A percentile compares a stretch with the other conserved stretches of the same genome.
Conservation (phyloP, 2,888 invertebrate genomes). For the Resseliella maxima region DNA sequence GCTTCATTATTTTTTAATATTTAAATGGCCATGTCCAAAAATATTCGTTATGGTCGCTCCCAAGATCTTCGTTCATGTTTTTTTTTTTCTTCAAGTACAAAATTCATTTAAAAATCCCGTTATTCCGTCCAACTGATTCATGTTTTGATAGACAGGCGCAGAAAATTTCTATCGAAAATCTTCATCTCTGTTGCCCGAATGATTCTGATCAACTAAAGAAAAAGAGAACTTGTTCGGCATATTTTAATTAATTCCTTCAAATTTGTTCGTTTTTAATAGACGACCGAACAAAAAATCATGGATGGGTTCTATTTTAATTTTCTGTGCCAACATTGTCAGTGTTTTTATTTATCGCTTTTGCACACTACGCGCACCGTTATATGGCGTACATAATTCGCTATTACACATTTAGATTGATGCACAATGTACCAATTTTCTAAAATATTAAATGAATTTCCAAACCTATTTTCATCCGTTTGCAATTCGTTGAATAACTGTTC, state of each 20-base stretch:
- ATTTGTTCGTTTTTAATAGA: background rate
- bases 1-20: constrained; percentile 11
- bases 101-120: background rate
- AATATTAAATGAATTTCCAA: background rate
- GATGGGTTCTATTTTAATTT: background rate
- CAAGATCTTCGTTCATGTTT: background rate
- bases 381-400: background rate
- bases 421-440: constrained; percentile 44
- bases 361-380: constrained; percentile 9
- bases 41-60: constrained; percentile 14
- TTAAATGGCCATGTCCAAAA: background rate
- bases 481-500: constrained; percentile 45
- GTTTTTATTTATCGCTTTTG: background rate
- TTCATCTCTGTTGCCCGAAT: background rate
- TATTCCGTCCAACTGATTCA: background rate
- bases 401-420: constrained; percentile 12
- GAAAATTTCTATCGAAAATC: background rate
- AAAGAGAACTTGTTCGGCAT: background rate
- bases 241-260: background rate
- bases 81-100: background rate
- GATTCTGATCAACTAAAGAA: background rate
- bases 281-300: background rate
- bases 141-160: background rate
- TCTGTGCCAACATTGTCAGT: background rate
- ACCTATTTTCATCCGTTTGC: background rate